phyloP scores from a whole-genome alignment of 2,888 invertebrate species.

The Anarsia innoxiella region DNA sequence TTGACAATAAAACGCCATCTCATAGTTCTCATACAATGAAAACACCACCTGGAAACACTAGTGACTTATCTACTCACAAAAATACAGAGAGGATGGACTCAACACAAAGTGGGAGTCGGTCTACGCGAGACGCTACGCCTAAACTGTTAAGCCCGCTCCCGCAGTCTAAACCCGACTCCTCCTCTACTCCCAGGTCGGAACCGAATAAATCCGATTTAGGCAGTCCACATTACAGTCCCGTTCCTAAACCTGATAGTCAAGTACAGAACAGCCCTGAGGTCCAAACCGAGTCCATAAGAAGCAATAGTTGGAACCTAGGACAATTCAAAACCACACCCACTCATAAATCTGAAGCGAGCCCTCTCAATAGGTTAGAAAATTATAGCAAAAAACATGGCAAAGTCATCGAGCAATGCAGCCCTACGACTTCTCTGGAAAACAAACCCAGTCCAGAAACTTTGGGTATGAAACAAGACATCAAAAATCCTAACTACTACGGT shows the following conservation, averaged over 20 bases:
- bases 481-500: constrained; percentile 61
- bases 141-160: constrained; percentile 56
- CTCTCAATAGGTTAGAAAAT: constrained; percentile 58
- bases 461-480: constrained; percentile 54
- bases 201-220: constrained; percentile 46
- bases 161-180: constrained; percentile 60
- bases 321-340: constrained; percentile 63
- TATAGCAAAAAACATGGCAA: constrained; percentile 58
- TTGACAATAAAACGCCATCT: constrained; percentile 29
- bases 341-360: constrained; percentile 66
- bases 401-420: constrained; percentile 65
- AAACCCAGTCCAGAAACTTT: constrained; percentile 62
- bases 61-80: constrained; percentile 32
- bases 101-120: constrained; percentile 34
- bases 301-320: constrained; percentile 53
- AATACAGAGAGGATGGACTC: constrained; percentile 27
- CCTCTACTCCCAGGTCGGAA: constrained; percentile 60
- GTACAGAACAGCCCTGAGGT: constrained; percentile 63
- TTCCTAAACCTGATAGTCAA: constrained; percentile 65
- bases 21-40: constrained; percentile 28
- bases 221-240: constrained; percentile 63
- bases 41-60: constrained; percentile 45
- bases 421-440: constrained; percentile 62
- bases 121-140: constrained; percentile 39
- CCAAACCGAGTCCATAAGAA: constrained; percentile 46